phyloP scores from a whole-genome alignment of 2,113 vertebrate genomes.

The Pterocles orientalis region DNA sequence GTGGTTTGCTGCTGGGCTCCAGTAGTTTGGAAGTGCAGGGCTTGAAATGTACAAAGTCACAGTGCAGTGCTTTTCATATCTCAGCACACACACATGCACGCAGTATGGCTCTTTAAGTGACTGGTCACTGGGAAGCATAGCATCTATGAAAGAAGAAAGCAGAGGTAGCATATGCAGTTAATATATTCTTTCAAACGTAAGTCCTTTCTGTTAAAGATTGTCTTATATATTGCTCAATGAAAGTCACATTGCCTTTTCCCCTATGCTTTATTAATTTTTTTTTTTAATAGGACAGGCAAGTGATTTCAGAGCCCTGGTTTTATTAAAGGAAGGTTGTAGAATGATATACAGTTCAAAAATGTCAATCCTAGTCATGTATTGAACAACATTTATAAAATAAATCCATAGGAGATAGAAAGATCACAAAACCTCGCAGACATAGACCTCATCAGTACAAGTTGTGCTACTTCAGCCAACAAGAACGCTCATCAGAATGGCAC shows the following conservation, averaged over 20 bases:
- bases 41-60: neutral
- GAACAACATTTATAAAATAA: neutral
- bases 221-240: neutral
- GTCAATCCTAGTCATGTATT: neutral
- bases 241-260: neutral
- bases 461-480: neutral
- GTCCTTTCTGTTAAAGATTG: neutral
- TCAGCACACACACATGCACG: fast-evolving
- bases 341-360: neutral
- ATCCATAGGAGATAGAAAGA: neutral
- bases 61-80: neutral
- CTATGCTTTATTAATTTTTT: neutral
- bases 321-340: neutral
- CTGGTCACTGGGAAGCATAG: neutral
- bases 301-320: neutral
- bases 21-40: neutral
- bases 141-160: neutral
- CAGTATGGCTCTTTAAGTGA: neutral
- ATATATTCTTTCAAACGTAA: neutral
- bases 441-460: neutral
- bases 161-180: neutral
- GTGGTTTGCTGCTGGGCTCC: neutral
- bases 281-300: neutral
- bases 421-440: neutral
- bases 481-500: neutral